Percentiles rank a stretch among this genome's conserved stretches.
phyloP scores from a whole-genome alignment of 2,113 vertebrate species.

The Hirundichthys speculiger region DNA sequence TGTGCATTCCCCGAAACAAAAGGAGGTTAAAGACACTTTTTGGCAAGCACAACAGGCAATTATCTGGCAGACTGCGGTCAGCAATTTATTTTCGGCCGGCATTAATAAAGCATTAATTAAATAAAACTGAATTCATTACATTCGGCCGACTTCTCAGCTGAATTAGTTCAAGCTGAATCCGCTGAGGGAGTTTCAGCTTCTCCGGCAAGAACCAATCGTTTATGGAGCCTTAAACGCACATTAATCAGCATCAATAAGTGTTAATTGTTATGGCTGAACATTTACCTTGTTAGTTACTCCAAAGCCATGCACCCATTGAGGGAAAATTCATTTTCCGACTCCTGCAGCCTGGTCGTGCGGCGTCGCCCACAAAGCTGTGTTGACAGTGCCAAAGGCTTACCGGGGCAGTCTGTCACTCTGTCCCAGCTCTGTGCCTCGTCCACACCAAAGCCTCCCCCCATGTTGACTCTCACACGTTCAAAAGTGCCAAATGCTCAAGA shows the following conservation, averaged over 20 bases:
- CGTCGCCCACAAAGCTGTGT: constrained; percentile 68
- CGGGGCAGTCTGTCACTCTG: constrained; percentile 71
- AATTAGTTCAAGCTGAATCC: constrained; percentile 35
- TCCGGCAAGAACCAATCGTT: constrained; percentile 54
- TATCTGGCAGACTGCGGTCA: not conserved
- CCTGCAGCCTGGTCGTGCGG: constrained; percentile 45
- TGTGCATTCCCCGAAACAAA: constrained; percentile 3
- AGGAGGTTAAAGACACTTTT: not conserved
- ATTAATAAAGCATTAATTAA: constrained; percentile 13
- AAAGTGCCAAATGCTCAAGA: constrained; percentile 55
- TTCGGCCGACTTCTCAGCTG: not conserved
- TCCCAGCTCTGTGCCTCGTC: constrained; percentile 32
- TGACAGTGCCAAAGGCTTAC: constrained; percentile 65
- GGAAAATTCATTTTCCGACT: constrained; percentile 66
- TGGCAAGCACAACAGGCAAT: not conserved
- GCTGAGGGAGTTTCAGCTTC: constrained; percentile 9
- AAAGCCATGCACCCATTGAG: constrained; percentile 31
- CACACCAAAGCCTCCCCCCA: constrained; percentile 17
- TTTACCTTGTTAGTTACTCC: constrained; percentile 59
- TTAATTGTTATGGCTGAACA: constrained; percentile 66
- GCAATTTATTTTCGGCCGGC: too few relatives aligned
- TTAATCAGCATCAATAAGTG: constrained; percentile 55
- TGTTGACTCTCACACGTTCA: constrained; percentile 39
- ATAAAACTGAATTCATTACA: not conserved
- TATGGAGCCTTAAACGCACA: constrained; percentile 48